Percentiles rank a stretch among this genome's conserved stretches.
Evolutionary conservation across 2,888 invertebrate species (phyloP).

Genomic region (Mythimna albipuncta): DNA sequence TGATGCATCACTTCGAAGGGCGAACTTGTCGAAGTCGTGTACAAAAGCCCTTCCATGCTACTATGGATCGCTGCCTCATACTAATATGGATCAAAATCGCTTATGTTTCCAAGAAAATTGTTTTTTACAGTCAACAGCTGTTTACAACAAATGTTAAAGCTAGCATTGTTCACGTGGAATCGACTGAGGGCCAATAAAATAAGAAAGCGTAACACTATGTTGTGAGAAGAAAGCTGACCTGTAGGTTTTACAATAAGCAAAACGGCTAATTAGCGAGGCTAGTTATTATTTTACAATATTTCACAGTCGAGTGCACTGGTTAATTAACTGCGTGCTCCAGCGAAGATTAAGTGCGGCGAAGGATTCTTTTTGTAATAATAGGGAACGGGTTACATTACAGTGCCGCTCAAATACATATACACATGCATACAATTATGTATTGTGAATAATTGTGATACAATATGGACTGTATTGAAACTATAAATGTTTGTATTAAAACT

Average conservation of each 20-base stretch:
- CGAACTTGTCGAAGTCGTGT: slow-evolving; percentile 59
- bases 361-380: slow-evolving; percentile 2
- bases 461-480: background rate
- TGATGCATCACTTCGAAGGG: slow-evolving; percentile 77
- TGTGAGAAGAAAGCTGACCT: slow-evolving; percentile 61
- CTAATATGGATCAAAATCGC: slow-evolving; percentile 53
- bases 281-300: slow-evolving; percentile 71
- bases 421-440: slow-evolving; percentile 1
- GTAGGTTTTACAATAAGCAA: slow-evolving; percentile 69
- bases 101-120: slow-evolving; percentile 1
- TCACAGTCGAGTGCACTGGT: slow-evolving; percentile 66
- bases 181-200: slow-evolving; percentile 60
- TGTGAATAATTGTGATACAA: background rate
- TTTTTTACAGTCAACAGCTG: slow-evolving; percentile 65
- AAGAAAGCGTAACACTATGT: slow-evolving; percentile 67
- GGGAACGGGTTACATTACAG: slow-evolving; percentile 17
- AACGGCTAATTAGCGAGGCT: slow-evolving; percentile 69
- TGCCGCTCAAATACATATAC: background rate
- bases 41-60: slow-evolving; percentile 43
- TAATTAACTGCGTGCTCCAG: slow-evolving; percentile 64
- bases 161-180: slow-evolving; percentile 62
- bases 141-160: slow-evolving; percentile 58
- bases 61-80: slow-evolving; percentile 42
- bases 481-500: slow-evolving; percentile 11
- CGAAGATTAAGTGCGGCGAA: slow-evolving; percentile 51